Evolutionary conservation across 1,140 invertebrate genomes (phyloP), one percentile per base, ranked within the genome.

Genomic region (Onthophagus taurus): DNA sequence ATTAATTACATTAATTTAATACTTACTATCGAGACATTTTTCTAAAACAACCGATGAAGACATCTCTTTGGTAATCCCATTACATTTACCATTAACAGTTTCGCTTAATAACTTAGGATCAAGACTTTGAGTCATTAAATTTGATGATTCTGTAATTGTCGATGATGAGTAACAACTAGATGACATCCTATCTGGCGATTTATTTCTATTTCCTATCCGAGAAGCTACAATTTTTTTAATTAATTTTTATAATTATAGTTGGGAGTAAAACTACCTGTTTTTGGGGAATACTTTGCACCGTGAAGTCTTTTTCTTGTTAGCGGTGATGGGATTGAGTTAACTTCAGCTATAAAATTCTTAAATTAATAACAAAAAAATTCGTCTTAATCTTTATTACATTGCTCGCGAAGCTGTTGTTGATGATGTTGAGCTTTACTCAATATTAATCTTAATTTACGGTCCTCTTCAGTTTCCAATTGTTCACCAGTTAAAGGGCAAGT

Each of bases 371-470:
- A 45, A 50, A 51, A 31, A 39, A 35, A 24, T 45, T 13, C 1
- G 16, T 42, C 19, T 24, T 33, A 2, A 51, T 9, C 35, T 41
- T n/a, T n/a, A n/a, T n/a, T 41, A 41, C 38, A 41, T 64, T 69
- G 61, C 50, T 84, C 81, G 55, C 78, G 76, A 23, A 89, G 59
- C 54, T 87, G 83, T 48, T 83, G 78, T 58, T 91, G 88, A 65
- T 92, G 87, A 60, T 89, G 85, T 53, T 89, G 86, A 30, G 89
- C 87, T 73, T 91, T 89, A 62, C 81, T 87, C 1, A 92, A 66
- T 52, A 92, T 89, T 42, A 89, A 72, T 31, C 83, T 69, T 37
- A 92, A 60, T 64, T 91, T 91, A 48, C 85, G 77, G 60, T 92
- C 88, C 49, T 89, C 83, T 54, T 90, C 86, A 21, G 81, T 83